A percentile compares a stretch with the other conserved stretches of the same genome.
phyloP scores from a whole-genome alignment of 2,113 vertebrate species.

The Brachionichthys hirsutus region DNA sequence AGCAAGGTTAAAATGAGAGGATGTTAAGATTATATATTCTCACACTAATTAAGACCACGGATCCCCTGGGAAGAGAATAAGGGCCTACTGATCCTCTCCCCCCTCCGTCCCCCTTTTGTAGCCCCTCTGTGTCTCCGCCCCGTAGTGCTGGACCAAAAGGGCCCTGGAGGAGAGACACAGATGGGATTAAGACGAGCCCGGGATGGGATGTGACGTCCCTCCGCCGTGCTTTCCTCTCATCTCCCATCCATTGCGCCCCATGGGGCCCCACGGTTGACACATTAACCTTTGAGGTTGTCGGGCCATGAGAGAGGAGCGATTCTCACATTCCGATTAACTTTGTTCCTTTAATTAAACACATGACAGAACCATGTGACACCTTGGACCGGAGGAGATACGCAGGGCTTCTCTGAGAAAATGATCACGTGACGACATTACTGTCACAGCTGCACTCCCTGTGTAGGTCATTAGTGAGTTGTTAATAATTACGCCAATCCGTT shows the following conservation, averaged over 20 bases:
- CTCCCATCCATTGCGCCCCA: slow-evolving; percentile 53
- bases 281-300: slow-evolving; percentile 77
- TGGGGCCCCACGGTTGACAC: slow-evolving; percentile 62
- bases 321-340: slow-evolving; percentile 73
- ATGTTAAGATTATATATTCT: slow-evolving; percentile 83
- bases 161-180: slow-evolving; percentile 53
- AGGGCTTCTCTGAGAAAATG: slow-evolving; percentile 43
- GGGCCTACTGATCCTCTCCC: slow-evolving; percentile 58
- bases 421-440: slow-evolving; percentile 35
- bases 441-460: slow-evolving; percentile 40
- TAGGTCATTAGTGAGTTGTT: slow-evolving; percentile 44
- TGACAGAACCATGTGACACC: slow-evolving; percentile 21
- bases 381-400: slow-evolving; percentile 27
- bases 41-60: slow-evolving; percentile 80
- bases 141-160: slow-evolving; percentile 36
- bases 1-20: slow-evolving; percentile 80
- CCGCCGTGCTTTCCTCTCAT: slow-evolving; percentile 34
- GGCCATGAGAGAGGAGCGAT: slow-evolving; percentile 60
- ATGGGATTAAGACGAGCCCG: slow-evolving; percentile 61
- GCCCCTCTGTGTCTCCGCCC: slow-evolving; percentile 26
- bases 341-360: slow-evolving; percentile 71
- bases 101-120: slow-evolving; percentile 26
- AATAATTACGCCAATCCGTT: slow-evolving; percentile 57
- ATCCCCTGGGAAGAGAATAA: slow-evolving; percentile 76
- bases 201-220: slow-evolving; percentile 50